Conservation (phyloP, 2,888 invertebrate genomes). For the Lasioglossum oenotherae region DNA sequence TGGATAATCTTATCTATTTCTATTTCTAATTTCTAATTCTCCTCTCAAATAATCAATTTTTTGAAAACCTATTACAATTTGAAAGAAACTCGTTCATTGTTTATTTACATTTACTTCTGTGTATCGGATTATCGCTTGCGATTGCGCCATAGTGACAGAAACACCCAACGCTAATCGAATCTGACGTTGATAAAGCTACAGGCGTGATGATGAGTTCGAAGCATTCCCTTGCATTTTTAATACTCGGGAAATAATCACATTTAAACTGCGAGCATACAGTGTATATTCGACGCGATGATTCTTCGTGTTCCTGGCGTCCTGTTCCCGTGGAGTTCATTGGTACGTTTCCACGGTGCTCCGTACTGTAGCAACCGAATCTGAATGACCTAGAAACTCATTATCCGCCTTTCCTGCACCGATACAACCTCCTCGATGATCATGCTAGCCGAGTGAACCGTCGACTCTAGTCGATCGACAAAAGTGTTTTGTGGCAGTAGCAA, state of each 20-base stretch:
- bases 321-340: conserved; percentile 79
- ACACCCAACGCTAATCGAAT: neutral
- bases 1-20: neutral
- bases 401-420: conserved; percentile 45
- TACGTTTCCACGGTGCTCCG: conserved; percentile 80
- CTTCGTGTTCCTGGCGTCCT: conserved; percentile 73
- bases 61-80: neutral
- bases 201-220: neutral
- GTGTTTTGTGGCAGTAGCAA: conserved; percentile 77
- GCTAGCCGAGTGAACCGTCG: conserved; percentile 75
- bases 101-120: neutral
- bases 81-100: neutral
- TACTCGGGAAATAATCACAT: neutral
- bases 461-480: conserved; percentile 83
- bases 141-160: neutral
- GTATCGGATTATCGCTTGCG: neutral
- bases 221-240: neutral
- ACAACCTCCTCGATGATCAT: conserved; percentile 65
- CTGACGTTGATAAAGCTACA: neutral
- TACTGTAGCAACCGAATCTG: conserved; percentile 72
- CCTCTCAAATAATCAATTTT: too few relatives aligned
- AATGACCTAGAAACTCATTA: conserved; percentile 71
- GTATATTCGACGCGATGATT: conserved; percentile 7
- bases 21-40: neutral
- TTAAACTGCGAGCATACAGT: neutral